phyloP scores from a whole-genome alignment of 2,888 invertebrate species.

The Patella caerulea region DNA sequence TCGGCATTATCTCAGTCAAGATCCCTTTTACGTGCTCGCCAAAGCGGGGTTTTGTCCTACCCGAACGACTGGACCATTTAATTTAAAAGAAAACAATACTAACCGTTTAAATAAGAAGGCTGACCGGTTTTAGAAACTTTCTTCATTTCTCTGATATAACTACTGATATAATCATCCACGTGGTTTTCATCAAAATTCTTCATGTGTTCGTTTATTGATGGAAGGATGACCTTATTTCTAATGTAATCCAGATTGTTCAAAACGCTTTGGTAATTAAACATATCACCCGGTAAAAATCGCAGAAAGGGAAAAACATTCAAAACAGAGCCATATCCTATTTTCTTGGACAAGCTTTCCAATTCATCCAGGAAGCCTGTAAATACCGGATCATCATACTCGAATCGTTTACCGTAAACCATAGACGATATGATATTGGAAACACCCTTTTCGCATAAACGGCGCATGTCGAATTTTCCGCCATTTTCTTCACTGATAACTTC shows the following conservation, averaged over 20 bases:
- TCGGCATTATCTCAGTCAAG: no score
- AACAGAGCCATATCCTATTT: neutral
- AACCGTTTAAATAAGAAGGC: slow-evolving; percentile 33
- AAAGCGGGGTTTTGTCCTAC: no score
- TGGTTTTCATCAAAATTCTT: slow-evolving; percentile 34
- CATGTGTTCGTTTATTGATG: slow-evolving; percentile 29
- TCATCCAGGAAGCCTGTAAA: slow-evolving; percentile 14
- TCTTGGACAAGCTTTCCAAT: slow-evolving; percentile 7
- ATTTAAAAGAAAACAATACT: slow-evolving; percentile 2
- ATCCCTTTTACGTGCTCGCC: no score
- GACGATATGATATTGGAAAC: slow-evolving; percentile 30
- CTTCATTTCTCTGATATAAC: slow-evolving; percentile 40
- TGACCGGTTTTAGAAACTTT: slow-evolving; percentile 23
- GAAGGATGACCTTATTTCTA: slow-evolving; percentile 18
- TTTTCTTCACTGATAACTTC: slow-evolving; percentile 22
- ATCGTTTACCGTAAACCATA: slow-evolving; percentile 22
- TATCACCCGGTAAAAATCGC: slow-evolving; percentile 41
- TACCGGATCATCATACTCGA: slow-evolving; percentile 20
- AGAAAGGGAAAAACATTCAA: slow-evolving; percentile 35
- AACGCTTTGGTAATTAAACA: slow-evolving; percentile 34
- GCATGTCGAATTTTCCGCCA: slow-evolving; percentile 32
- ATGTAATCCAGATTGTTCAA: slow-evolving; percentile 19
- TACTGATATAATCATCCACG: slow-evolving; percentile 43
- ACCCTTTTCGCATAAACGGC: slow-evolving; percentile 10
- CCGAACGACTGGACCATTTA: no score